Percentiles rank a stretch among this genome's conserved stretches.
Evolutionary conservation across 2,888 invertebrate species (phyloP).

Genomic region (Neocrepidodera transversa): DNA sequence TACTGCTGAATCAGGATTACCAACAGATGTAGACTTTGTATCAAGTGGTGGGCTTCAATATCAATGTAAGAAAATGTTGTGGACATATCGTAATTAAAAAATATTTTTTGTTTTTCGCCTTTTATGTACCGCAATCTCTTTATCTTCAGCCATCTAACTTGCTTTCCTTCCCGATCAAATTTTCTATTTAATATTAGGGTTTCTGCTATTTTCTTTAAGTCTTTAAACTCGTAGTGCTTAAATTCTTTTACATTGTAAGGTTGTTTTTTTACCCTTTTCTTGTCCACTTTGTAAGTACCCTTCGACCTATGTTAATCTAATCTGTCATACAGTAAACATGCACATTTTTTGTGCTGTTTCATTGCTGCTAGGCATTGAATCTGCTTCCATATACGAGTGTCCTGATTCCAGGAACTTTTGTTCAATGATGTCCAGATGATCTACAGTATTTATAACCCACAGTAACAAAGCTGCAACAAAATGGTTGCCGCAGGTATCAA

Average conservation of each 20-base stretch:
- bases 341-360: not conserved
- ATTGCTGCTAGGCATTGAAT: slow-evolving; percentile 5
- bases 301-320: not conserved
- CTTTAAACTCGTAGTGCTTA: not conserved
- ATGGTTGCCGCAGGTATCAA: slow-evolving; percentile 42
- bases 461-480: slow-evolving; percentile 33
- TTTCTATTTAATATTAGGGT: not conserved
- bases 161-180: not conserved
- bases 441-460: not conserved
- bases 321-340: not conserved
- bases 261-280: not conserved
- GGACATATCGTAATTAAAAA: no score
- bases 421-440: slow-evolving; percentile 14
- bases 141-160: not conserved
- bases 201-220: no score
- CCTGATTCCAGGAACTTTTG: slow-evolving; percentile 8
- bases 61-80: no score
- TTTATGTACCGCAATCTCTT: not conserved
- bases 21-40: not conserved
- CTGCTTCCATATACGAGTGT: slow-evolving; percentile 8
- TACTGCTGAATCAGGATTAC: no score
- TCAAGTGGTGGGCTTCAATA: no score
- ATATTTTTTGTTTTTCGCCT: slow-evolving; percentile 6
- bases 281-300: not conserved
- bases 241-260: not conserved